Base-by-base conservation (phyloP, 2,797 vertebrate species). In the Ispidina lecontei region DNA sequence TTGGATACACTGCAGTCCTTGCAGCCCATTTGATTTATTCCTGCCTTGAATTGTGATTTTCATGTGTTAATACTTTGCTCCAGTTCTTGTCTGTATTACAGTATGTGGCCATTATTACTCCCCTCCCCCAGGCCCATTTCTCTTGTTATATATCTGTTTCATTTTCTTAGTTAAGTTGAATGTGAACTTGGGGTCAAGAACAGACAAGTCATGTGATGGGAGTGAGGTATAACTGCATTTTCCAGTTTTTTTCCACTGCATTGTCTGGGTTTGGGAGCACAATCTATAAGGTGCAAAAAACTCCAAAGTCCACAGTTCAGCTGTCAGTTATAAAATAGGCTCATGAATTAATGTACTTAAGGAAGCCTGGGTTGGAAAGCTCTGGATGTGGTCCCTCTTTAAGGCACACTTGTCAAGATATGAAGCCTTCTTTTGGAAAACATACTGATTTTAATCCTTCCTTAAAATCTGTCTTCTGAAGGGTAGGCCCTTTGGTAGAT, bases 131-230 rank as follows among this genome's bases (percentile, higher is more conserved):
- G 85, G 41, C 69, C 86, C 55, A 21, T 80, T 95, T 94, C 69
- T 37, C 84, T 80, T 92, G 79, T 87, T 92, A 94, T 82, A 68
- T 91, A 93, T 93, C 75, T 86, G 55, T 86, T 97, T 95, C 87
- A 94, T 95, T 95, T 96, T 96, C 84, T 93, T 90, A 87, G 72
- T 90, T 91, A 91, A 90, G 79, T 83, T 68, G 91, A 92, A 90
- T 76, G 76, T 96, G 91, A 95, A 91, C 87, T 68, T 85, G n/a
- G 84, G 94, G 94, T 96, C 89, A 96, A 91, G 92, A 93, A 87
- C 90, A 89, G 81, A 94, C 22, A 28, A 92, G 62, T 89, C 84
- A 92, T 93, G 91, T 90, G 87, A 85, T 81, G 23, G 19, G 69
- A 37, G 85, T 71, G 55, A 94, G 64, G 74, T 88, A 83, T 77